Evolutionary conservation across 2,888 invertebrate genomes (phyloP), one percentile per base, ranked within the genome.

Genomic region (Carterocephalus palaemon): DNA sequence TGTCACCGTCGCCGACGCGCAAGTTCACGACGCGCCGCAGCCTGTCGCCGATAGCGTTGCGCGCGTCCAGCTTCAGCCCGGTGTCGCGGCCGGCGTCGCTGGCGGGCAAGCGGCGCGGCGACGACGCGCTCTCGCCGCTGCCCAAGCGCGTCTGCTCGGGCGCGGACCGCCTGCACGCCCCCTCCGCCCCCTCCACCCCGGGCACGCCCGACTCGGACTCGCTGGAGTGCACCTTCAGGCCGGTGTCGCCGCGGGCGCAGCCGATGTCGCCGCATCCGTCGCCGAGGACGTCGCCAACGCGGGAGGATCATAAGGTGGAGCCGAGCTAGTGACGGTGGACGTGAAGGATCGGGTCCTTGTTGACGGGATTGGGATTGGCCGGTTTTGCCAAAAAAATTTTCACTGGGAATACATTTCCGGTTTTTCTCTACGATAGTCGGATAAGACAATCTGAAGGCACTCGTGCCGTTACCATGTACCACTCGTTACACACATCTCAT

Each of bases 1-100:
- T 93, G 23, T 94, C 94, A 4, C 95, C 95, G 12, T 95, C 95
- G 52, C 96, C 96, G 2, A 95, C 95, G 16, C 89, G 96, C 51
- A 94, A 93, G 37, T 94, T 93, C 75, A 91, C 93, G 50, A 93
- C 93, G 34, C 89, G 95, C 60, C 91, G 95, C 46, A 96, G 96
- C 59, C 90, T 96, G 60, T 96, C 96, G 52, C 97, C 97, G 0
- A 96, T 96, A 59, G 91, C 95, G 6, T 90, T 95, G 79, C 88
- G 95, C 41, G 93, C 94, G 8, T 92, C 93, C 34, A 89, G 90
- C 50, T 82, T 94, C 62, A 92, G 92, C 34, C 91, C 92, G 0
- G 90, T 91, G 10, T 81, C 88, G 52, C 75, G 90, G 33, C 88
- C 89, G 28, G 85, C 75, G 57, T 74, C 81, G 52, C 69, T 86